phyloP scores from a whole-genome alignment of 2,113 vertebrate genomes.

The Anthoscopus minutus region DNA sequence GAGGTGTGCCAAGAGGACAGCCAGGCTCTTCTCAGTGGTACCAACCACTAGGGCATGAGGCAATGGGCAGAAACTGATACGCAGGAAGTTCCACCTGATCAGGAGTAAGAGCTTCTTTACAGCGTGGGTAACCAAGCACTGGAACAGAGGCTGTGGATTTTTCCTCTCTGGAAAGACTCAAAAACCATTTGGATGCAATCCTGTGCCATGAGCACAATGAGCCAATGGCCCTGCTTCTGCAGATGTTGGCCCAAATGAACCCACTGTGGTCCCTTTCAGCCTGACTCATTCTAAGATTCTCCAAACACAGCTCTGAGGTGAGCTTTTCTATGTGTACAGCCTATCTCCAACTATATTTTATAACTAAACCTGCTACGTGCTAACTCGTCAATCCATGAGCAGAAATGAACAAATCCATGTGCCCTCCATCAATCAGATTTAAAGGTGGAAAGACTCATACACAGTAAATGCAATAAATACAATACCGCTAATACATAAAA shows the following conservation, averaged over 20 bases:
- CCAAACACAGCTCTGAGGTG: background rate
- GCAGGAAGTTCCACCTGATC: background rate
- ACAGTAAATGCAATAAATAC: background rate
- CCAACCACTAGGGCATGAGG: accelerated
- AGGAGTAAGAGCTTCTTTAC: background rate
- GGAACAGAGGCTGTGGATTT: background rate
- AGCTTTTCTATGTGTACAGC: background rate
- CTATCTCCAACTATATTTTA: accelerated
- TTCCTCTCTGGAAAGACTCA: too few species aligned
- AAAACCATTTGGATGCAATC: too few species aligned
- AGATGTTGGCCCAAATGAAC: background rate
- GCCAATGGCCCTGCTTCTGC: background rate
- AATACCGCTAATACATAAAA: accelerated
- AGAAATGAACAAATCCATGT: accelerated
- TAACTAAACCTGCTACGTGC: accelerated
- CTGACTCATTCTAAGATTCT: too few species aligned
- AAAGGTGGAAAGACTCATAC: background rate
- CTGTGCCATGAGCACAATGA: background rate
- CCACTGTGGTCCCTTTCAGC: too few species aligned
- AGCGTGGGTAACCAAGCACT: accelerated
- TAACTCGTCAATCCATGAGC: accelerated
- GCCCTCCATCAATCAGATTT: background rate
- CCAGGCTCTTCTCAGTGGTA: background rate
- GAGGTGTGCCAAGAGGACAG: accelerated
- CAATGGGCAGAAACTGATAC: background rate